These are phyloP conservation scores for Larimichthys polyactis DNA, from an alignment of 2,113 vertebrate species.

Conservation along the genomic window DNA sequence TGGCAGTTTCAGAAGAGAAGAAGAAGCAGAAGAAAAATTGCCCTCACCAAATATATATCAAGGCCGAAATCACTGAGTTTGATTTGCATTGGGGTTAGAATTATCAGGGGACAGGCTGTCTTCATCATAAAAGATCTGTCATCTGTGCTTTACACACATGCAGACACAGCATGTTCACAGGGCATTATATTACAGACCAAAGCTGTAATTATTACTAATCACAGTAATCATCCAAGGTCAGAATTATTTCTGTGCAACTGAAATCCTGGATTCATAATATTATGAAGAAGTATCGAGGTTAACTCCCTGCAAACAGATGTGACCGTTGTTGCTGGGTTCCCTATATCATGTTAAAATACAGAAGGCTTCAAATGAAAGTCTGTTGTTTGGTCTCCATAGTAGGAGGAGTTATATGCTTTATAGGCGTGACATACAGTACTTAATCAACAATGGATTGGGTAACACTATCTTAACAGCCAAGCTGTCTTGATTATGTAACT, in stretches of 20 bases:
- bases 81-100: slow-evolving; percentile 52
- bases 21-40: slow-evolving; percentile 47
- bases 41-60: slow-evolving; percentile 41
- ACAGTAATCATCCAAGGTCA: slow-evolving; percentile 51
- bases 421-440: slow-evolving; percentile 27
- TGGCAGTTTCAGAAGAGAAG: slow-evolving; percentile 24
- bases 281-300: slow-evolving; percentile 1
- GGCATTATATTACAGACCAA: slow-evolving; percentile 37
- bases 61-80: slow-evolving; percentile 47
- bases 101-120: slow-evolving; percentile 48
- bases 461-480: slow-evolving; percentile 69
- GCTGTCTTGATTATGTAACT: slow-evolving; percentile 68
- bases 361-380: slow-evolving; percentile 16
- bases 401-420: background rate
- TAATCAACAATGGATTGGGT: slow-evolving; percentile 52
- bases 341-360: background rate
- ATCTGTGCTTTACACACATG: slow-evolving; percentile 29
- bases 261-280: slow-evolving; percentile 32
- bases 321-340: background rate
- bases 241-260: slow-evolving; percentile 20
- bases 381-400: background rate
- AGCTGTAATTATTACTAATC: slow-evolving; percentile 54
- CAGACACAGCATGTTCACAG: slow-evolving; percentile 27
- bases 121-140: slow-evolving; percentile 8
- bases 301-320: background rate